phyloP scores from a whole-genome alignment of 2,888 invertebrate species.

The Ophioninae sp. region DNA sequence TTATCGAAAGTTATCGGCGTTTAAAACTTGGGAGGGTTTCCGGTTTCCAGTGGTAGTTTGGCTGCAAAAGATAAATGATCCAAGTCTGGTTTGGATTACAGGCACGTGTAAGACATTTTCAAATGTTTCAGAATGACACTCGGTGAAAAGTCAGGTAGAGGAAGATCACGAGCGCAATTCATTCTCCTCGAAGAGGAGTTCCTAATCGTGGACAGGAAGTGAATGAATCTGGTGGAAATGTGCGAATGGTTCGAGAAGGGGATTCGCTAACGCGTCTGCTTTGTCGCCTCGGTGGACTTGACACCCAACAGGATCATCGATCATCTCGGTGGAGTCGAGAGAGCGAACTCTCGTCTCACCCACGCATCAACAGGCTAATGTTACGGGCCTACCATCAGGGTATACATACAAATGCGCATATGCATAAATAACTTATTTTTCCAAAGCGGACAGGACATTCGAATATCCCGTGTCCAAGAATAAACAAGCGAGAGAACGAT shows the following conservation, averaged over 20 bases:
- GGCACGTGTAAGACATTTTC: neutral
- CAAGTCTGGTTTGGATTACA: neutral
- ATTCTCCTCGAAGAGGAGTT: constrained; percentile 36
- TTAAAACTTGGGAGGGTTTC: neutral
- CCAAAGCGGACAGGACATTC: constrained; percentile 16
- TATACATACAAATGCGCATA: constrained; percentile 10
- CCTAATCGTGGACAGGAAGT: constrained; percentile 47
- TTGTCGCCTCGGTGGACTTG: constrained; percentile 50
- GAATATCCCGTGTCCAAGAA: constrained; percentile 16
- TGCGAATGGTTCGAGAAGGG: constrained; percentile 6
- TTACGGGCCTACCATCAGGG: constrained; percentile 5
- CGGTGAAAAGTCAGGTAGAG: neutral
- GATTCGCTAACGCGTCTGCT: constrained; percentile 51
- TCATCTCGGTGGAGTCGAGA: constrained; percentile 55
- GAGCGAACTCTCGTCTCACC: constrained; percentile 62
- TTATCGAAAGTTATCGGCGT: neutral
- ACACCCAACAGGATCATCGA: constrained; percentile 54
- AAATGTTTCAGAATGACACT: neutral
- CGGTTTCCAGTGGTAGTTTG: neutral
- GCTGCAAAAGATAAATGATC: neutral
- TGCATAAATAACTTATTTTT: constrained; percentile 5
- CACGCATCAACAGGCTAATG: constrained; percentile 52
- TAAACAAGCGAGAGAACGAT: constrained; percentile 10
- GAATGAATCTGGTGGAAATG: constrained; percentile 42
- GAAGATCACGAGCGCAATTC: neutral